A percentile compares a stretch with the other conserved stretches of the same genome.
Evolutionary conservation across 2,888 invertebrate species (phyloP).

Genomic region (Arge pagana): DNA sequence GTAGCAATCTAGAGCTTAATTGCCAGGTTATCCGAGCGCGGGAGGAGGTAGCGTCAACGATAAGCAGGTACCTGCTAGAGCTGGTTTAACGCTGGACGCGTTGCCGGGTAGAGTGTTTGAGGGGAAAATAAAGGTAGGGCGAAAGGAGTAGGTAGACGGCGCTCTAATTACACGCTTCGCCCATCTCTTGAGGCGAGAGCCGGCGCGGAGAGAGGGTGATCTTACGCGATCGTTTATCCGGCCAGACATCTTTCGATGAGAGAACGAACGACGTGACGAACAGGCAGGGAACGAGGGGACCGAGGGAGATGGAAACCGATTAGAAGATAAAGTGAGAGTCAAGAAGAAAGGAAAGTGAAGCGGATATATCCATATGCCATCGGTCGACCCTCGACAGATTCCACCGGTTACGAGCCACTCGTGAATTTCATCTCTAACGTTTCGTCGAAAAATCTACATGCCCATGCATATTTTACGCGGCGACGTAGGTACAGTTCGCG

Average conservation of each 20-base stretch:
- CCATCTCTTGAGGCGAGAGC: slow-evolving; percentile 15
- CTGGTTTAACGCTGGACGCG: slow-evolving; percentile 5
- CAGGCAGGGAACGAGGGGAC: not conserved
- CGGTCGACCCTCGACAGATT: too few species aligned
- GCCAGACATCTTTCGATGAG: slow-evolving; percentile 13
- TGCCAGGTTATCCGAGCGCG: slow-evolving; percentile 5
- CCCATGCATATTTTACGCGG: too few species aligned
- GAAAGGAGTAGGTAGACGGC: not conserved
- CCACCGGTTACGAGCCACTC: too few species aligned
- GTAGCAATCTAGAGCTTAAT: slow-evolving; percentile 12
- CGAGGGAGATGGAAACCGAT: not conserved
- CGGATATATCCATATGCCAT: too few species aligned
- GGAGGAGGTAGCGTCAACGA: slow-evolving; percentile 1
- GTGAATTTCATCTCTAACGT: too few species aligned
- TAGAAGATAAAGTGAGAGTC: not conserved
- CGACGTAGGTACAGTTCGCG: too few species aligned
- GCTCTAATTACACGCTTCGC: slow-evolving; percentile 19
- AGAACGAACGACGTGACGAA: not conserved
- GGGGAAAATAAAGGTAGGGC: not conserved
- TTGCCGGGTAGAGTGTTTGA: not conserved
- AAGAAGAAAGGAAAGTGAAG: not conserved
- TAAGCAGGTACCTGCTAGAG: slow-evolving; percentile 5
- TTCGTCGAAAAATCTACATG: too few species aligned
- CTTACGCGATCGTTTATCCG: slow-evolving; percentile 17
- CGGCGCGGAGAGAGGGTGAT: slow-evolving; percentile 10